Conservation (phyloP, 2,113 vertebrate genomes). For the Myotis davidii region DNA sequence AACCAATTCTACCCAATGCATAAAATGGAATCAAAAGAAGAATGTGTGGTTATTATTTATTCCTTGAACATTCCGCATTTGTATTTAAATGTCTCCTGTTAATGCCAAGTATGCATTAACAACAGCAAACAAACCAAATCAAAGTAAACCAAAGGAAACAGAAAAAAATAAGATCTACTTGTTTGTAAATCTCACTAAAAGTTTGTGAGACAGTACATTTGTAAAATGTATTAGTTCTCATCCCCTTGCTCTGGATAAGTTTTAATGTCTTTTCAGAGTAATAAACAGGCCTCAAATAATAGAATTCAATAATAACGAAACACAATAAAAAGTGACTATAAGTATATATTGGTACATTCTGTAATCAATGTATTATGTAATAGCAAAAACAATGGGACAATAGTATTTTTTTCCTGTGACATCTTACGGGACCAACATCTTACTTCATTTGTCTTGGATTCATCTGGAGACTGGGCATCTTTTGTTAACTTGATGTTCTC, state of each 20-base stretch:
- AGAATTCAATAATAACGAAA: conserved; percentile 28
- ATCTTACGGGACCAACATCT: conserved; percentile 50
- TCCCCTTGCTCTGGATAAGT: neutral
- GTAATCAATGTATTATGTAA: neutral
- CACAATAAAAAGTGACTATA: neutral
- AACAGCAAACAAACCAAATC: neutral
- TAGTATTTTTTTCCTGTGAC: neutral
- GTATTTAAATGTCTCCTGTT: neutral
- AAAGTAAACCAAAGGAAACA: neutral
- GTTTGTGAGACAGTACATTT: neutral
- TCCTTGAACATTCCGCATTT: neutral
- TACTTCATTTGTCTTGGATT: conserved; percentile 97
- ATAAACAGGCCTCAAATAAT: neutral
- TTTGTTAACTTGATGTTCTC: conserved; percentile 98
- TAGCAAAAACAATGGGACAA: neutral
- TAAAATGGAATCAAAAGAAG: conserved; percentile 6
- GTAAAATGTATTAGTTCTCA: neutral
- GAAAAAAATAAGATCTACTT: neutral
- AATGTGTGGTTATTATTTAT: neutral
- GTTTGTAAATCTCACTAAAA: neutral
- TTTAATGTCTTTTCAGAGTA: neutral
- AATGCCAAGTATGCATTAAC: neutral
- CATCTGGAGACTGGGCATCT: conserved; percentile 97
- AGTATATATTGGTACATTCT: neutral
- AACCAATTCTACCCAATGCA: neutral